phyloP scores from a whole-genome alignment of 2,113 vertebrate species.

The Eurystomus gularis region DNA sequence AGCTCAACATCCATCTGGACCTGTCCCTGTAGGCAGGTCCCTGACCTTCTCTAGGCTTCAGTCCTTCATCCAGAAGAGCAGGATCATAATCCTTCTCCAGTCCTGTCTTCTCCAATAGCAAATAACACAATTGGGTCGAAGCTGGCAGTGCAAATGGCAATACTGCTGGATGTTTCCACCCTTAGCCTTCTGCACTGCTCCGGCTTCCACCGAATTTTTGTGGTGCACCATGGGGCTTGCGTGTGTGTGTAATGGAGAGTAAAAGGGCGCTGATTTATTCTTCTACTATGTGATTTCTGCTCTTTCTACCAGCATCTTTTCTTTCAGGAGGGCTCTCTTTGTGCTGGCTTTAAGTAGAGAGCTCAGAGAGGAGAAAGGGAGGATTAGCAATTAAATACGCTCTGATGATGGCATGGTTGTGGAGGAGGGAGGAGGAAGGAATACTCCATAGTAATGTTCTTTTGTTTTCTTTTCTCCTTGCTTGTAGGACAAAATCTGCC shows the following conservation, averaged over 20 bases:
- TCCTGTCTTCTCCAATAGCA: not conserved
- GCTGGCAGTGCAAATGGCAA: not conserved
- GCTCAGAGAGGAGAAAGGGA: constrained; percentile 38
- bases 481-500: constrained; percentile 55
- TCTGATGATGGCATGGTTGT: constrained; percentile 54
- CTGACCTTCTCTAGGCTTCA: constrained; percentile 42
- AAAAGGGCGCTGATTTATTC: constrained; percentile 19
- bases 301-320: constrained; percentile 23
- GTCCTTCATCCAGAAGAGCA: not conserved
- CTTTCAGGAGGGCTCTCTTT: constrained; percentile 46
- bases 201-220: not conserved
- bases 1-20: constrained; percentile 28
- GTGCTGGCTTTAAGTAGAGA: constrained; percentile 31
- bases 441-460: constrained; percentile 37
- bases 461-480: constrained; percentile 44
- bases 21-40: not conserved
- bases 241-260: not conserved
- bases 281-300: constrained; percentile 4
- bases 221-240: not conserved
- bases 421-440: constrained; percentile 48
- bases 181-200: not conserved
- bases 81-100: not conserved
- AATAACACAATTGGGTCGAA: not conserved
- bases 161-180: not conserved
- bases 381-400: constrained; percentile 62